Evolutionary conservation across 2,113 vertebrate species (phyloP).

Genomic region (Herpetotheres cachinnans): DNA sequence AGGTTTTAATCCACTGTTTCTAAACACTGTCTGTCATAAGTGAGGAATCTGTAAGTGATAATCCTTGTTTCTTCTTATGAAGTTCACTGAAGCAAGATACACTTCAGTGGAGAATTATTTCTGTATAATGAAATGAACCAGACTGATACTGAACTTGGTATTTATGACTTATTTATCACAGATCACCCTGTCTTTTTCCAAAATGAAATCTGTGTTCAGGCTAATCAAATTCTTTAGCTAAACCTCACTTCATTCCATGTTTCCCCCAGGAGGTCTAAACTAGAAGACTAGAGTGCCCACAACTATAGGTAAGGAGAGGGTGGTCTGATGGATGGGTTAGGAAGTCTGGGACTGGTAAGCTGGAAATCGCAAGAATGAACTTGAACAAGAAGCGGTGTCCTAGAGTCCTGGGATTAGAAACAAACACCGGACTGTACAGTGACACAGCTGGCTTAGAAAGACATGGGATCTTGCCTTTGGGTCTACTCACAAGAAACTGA

Average conservation of each 20-base stretch:
- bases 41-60: neutral
- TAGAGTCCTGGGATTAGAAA: neutral
- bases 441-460: neutral
- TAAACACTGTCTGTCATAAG: neutral
- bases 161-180: neutral
- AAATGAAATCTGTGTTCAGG: neutral
- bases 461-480: neutral
- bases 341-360: neutral
- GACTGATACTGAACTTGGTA: neutral
- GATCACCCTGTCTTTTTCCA: neutral
- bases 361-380: neutral
- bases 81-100: neutral
- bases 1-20: constrained; percentile 1
- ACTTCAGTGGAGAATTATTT: neutral
- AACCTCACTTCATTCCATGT: neutral
- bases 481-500: neutral
- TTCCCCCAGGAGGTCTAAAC: neutral
- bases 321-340: neutral
- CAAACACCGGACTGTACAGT: neutral
- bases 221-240: neutral
- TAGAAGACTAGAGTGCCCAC: neutral
- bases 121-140: neutral
- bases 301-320: neutral
- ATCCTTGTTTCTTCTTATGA: neutral
- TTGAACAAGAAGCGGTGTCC: neutral